Evolutionary conservation across 2,113 vertebrate genomes (phyloP).

Genomic region (Pithys albifrons): DNA sequence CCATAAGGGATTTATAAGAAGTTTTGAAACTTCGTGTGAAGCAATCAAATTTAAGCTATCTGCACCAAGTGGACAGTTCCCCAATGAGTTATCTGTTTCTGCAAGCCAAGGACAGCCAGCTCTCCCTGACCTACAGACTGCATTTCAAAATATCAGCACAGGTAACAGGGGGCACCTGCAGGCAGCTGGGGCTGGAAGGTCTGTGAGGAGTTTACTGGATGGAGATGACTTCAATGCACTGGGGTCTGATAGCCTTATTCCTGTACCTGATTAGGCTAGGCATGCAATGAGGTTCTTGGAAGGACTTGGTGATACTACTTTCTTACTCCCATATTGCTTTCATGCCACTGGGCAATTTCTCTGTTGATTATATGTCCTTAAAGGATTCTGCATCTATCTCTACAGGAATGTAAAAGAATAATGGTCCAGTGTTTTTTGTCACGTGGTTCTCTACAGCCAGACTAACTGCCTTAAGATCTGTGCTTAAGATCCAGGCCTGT

Average conservation of each 20-base stretch:
- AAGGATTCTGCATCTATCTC: neutral
- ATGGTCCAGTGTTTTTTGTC: neutral
- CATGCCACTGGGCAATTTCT: neutral
- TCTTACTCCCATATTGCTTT: neutral
- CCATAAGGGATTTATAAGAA: neutral
- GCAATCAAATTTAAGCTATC: neutral
- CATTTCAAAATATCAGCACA: neutral
- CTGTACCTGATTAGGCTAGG: neutral
- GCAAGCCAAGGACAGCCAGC: neutral
- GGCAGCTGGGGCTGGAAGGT: neutral
- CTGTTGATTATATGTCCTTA: neutral
- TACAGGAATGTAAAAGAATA: neutral
- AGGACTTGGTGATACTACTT: neutral
- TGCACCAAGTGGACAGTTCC: neutral
- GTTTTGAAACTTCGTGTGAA: neutral
- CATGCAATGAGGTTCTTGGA: accelerated
- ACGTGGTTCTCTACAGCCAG: neutral
- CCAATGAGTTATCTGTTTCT: neutral
- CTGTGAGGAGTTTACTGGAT: neutral
- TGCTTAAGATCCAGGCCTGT: neutral
- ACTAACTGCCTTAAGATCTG: neutral
- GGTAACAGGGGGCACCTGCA: neutral
- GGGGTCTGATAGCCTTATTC: neutral
- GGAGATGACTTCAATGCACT: neutral
- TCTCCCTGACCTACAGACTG: neutral